Conservation (phyloP, 2,113 vertebrate genomes). For the Mionectes macconnelli region DNA sequence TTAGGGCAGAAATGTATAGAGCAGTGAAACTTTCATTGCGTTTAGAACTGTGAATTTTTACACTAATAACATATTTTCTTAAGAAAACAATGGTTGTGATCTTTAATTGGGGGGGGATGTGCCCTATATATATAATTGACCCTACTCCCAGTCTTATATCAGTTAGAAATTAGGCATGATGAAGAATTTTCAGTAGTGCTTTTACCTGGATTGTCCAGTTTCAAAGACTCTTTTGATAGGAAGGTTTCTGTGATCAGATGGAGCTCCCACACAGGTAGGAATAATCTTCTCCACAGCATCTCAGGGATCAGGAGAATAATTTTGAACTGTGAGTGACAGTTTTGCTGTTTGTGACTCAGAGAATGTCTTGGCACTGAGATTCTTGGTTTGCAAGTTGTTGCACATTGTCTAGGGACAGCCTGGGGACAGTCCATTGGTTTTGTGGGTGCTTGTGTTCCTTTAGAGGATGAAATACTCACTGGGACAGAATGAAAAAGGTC, state of each 20-base stretch:
- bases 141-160: not conserved
- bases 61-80: not conserved
- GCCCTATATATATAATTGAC: fast-evolving
- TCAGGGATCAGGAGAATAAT: not conserved
- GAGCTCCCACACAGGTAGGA: not conserved
- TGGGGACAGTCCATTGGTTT: not conserved
- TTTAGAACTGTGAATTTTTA: not conserved
- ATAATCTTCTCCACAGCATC: not conserved
- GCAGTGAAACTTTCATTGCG: not conserved
- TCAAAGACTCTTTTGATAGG: not conserved
- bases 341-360: not conserved
- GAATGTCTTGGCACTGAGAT: not conserved
- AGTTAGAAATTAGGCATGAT: not conserved
- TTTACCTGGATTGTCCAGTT: not conserved
- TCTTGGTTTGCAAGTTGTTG: not conserved
- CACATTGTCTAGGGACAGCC: not conserved
- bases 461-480: not conserved
- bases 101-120: not conserved
- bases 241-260: not conserved
- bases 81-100: not conserved
- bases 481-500: not conserved
- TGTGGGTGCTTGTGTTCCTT: not conserved
- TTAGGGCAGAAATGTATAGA: slow-evolving; percentile 14
- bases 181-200: not conserved
- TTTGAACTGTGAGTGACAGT: not conserved